Evolutionary conservation across 2,888 invertebrate genomes (phyloP).

Genomic region (Apotomis turbidana): DNA sequence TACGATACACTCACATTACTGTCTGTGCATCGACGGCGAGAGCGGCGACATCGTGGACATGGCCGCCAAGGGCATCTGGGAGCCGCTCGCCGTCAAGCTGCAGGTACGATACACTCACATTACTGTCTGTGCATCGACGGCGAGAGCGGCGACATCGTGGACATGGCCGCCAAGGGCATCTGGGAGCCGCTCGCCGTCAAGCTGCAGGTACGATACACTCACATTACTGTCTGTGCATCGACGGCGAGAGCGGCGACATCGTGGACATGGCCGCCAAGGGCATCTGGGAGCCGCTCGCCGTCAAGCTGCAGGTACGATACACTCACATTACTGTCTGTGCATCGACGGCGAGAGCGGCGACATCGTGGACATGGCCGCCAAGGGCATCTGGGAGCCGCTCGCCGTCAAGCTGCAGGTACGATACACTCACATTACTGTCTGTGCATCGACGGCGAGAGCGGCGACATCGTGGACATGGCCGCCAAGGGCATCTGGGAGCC

Average conservation of each 20-base stretch:
- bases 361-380: slow-evolving; percentile 95
- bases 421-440: too few species aligned
- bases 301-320: slow-evolving; percentile 93
- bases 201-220: slow-evolving; percentile 85
- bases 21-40: too few species aligned
- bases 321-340: too few species aligned
- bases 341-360: too few species aligned
- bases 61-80: slow-evolving; percentile 96
- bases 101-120: slow-evolving; percentile 78
- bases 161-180: slow-evolving; percentile 94
- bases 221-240: too few species aligned
- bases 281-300: slow-evolving; percentile 98
- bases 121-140: too few species aligned
- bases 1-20: background rate
- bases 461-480: slow-evolving; percentile 96
- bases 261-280: slow-evolving; percentile 95
- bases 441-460: too few species aligned
- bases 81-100: slow-evolving; percentile 97
- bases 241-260: slow-evolving; percentile 94
- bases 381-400: slow-evolving; percentile 98
- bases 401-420: slow-evolving; percentile 94
- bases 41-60: slow-evolving; percentile 97
- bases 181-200: slow-evolving; percentile 99
- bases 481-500: slow-evolving; percentile 97
- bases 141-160: too few species aligned